Evolutionary conservation across 1,140 invertebrate genomes (phyloP), one percentile per base, ranked within the genome.

Genomic region (Papilio xuthus): DNA sequence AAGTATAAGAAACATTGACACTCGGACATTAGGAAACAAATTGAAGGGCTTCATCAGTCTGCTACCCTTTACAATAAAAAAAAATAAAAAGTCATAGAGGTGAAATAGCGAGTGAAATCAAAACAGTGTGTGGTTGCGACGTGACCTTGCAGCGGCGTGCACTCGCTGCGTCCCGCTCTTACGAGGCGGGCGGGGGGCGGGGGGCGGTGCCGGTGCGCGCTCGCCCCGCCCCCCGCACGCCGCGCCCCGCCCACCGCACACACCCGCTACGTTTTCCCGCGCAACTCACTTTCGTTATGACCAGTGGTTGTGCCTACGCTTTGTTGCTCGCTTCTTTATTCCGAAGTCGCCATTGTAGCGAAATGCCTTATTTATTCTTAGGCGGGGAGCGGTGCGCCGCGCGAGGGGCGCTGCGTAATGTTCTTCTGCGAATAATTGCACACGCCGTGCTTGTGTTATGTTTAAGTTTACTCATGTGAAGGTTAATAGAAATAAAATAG

Each of bases 191-290:
- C 82, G 90, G 82, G 60, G 84, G 78, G 81, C 63, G 77, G 60
- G 83, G 83, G 84, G 79, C 83, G 86, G 88, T 84, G 85, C 86
- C 87, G 87, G 88, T 85, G 88, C 88, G 84, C 85, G 83, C 85
- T 86, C 88, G 82, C 84, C 50, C 81, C 87, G 63, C 83, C 86
- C 86, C 81, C 78, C 75, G 81, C 81, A 15, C 44, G 13, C 53
- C 72, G 50, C 74, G 50, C 70, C 67, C 28, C 50, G 32, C 37
- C 56, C 56, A 42, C 20, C 70, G 70, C 71, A 13, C 32, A 53
- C 47, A 67, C 20, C 50, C 70, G 41, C 60, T 37, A 37, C 74
- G 63, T 81, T 81, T 82, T 82, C 79, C 76, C 79, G 77, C 81
- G 83, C 78, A 78, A 81, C 79, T 79, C 81, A 79, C 77, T 82